These are phyloP conservation scores for Lycaena phlaeas DNA, from an alignment of 2,888 invertebrate species.

Conservation along the genomic window DNA sequence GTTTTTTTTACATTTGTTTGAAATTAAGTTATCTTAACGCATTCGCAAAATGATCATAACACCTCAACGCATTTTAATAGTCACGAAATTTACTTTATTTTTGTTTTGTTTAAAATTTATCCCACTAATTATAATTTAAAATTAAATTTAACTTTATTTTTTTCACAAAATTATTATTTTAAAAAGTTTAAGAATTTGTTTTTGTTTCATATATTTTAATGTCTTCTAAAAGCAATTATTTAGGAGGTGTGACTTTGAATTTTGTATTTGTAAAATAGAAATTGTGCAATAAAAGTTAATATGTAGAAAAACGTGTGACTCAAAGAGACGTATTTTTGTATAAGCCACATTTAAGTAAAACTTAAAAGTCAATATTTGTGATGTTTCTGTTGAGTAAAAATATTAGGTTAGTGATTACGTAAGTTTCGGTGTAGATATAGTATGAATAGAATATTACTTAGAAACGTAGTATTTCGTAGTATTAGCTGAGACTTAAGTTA, in stretches of 20 bases:
- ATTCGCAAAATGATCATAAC: too few relatives aligned
- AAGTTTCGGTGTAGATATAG: background rate
- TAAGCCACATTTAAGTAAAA: constrained; percentile 7
- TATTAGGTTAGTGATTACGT: constrained; percentile 10
- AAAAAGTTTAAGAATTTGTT: too few relatives aligned
- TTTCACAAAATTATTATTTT: too few relatives aligned
- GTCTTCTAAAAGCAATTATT: too few relatives aligned
- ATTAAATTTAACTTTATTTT: too few relatives aligned
- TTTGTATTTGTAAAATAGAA: background rate
- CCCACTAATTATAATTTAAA: too few relatives aligned
- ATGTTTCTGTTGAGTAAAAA: constrained; percentile 3
- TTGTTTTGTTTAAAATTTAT: too few relatives aligned
- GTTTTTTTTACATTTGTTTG: background rate
- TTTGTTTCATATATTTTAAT: too few relatives aligned
- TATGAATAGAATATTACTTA: background rate
- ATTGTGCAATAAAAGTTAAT: constrained; percentile 3
- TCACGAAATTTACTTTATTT: too few relatives aligned
- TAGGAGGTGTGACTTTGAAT: too few relatives aligned
- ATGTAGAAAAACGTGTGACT: constrained; percentile 1
- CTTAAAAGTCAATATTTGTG: constrained; percentile 8
- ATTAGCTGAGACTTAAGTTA: background rate
- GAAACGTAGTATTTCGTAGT: background rate
- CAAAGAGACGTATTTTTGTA: constrained; percentile 8
- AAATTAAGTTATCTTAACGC: too few relatives aligned
- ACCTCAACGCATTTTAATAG: too few relatives aligned